Evolutionary conservation across 2,113 vertebrate species (phyloP).

Genomic region (Nothoprocta pentlandii): DNA sequence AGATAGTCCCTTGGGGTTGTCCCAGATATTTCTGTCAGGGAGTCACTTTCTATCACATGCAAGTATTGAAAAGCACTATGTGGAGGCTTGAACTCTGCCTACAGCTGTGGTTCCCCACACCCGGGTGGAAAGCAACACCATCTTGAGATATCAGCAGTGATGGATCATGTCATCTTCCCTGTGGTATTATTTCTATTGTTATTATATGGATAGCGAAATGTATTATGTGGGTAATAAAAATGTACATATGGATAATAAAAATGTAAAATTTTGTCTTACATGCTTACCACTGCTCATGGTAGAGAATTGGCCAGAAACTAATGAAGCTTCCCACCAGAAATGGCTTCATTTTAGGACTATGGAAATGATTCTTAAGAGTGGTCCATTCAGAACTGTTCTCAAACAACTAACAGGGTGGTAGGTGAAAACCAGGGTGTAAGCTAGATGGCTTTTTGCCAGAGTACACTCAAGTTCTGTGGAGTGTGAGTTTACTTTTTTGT

Average conservation of each 20-base stretch:
- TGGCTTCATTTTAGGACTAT: neutral
- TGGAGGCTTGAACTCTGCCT: neutral
- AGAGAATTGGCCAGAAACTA: neutral
- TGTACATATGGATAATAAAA: neutral
- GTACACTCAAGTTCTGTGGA: neutral
- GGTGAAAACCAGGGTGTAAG: neutral
- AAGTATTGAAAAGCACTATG: neutral
- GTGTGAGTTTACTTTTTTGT: neutral
- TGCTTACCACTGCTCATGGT: neutral
- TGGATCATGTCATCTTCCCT: neutral
- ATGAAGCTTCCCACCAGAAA: neutral
- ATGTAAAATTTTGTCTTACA: neutral
- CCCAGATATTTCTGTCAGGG: neutral
- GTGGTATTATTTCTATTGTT: neutral
- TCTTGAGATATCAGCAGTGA: neutral
- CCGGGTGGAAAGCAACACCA: neutral
- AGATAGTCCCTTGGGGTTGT: neutral
- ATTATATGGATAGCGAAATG: neutral
- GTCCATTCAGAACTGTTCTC: accelerated
- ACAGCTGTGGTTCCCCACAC: neutral
- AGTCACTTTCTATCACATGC: neutral
- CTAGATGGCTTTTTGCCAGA: neutral
- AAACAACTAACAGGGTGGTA: neutral
- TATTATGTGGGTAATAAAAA: neutral
- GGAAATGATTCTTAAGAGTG: neutral